These are phyloP conservation scores for Therioaphis trifolii DNA, from an alignment of 2,888 invertebrate genomes.

Conservation along the genomic window DNA sequence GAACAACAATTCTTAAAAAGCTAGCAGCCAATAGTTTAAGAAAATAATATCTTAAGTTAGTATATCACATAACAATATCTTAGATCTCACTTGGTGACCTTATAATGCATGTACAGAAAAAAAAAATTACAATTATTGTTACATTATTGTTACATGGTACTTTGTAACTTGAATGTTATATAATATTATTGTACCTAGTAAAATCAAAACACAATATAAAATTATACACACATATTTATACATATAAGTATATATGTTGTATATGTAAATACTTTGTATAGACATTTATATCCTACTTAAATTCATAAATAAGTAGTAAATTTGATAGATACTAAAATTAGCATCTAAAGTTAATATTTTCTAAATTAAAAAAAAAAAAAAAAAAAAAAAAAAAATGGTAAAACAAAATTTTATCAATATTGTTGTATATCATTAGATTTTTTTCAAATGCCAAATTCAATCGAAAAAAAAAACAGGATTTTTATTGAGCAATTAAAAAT, in stretches of 20 bases:
- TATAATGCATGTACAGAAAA: constrained; percentile 47
- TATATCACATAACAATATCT: constrained; percentile 59
- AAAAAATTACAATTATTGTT: constrained; percentile 42
- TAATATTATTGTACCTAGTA: constrained; percentile 61
- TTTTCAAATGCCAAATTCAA: constrained; percentile 50
- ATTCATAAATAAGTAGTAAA: constrained; percentile 56
- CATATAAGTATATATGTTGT: constrained; percentile 13
- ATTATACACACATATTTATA: constrained; percentile 27
- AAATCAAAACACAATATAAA: constrained; percentile 40
- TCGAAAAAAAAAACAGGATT: constrained; percentile 3
- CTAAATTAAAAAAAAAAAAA: constrained; percentile 30
- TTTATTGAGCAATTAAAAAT: constrained; percentile 51
- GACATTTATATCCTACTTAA: constrained; percentile 44
- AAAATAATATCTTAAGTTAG: constrained; percentile 51
- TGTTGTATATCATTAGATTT: constrained; percentile 40
- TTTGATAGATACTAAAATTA: constrained; percentile 35
- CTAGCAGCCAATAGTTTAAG: constrained; percentile 24
- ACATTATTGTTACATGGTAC: constrained; percentile 57
- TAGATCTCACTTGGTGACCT: constrained; percentile 48
- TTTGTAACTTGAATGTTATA: constrained; percentile 51
- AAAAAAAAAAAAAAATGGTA: constrained; percentile 37
- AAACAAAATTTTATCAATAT: constrained; percentile 47
- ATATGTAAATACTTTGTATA: too few relatives aligned
- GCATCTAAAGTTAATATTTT: constrained; percentile 27
- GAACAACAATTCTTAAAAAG: constrained; percentile 34